Percentiles rank a stretch among this genome's conserved stretches.
Evolutionary conservation across 2,797 vertebrate genomes (phyloP).

Genomic region (Anolis apletophallus): DNA sequence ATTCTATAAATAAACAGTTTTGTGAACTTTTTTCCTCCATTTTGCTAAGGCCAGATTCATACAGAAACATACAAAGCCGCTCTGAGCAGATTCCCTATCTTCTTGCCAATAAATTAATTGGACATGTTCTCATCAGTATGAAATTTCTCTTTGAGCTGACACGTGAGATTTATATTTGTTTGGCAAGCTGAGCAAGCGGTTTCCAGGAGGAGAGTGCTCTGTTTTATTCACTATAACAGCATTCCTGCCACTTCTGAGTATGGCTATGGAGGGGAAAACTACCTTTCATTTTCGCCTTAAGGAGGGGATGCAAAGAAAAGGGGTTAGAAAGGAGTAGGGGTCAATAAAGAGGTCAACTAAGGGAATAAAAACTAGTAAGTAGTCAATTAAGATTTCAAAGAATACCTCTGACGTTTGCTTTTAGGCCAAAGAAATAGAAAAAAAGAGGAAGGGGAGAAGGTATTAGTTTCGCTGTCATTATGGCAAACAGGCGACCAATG

Average conservation of each 20-base stretch:
- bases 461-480: neutral
- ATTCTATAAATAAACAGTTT: conserved; percentile 8
- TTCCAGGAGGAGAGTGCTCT: neutral
- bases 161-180: conserved; percentile 24
- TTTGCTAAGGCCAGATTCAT: neutral
- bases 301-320: neutral
- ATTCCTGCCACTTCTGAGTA: neutral
- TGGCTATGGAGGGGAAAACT: neutral
- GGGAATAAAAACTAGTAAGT: neutral
- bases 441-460: neutral
- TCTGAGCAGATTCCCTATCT: neutral
- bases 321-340: neutral
- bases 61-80: neutral
- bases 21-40: neutral
- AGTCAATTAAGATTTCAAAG: neutral
- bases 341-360: no score
- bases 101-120: conserved; percentile 26
- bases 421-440: neutral
- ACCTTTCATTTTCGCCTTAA: conserved; percentile 18
- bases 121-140: conserved; percentile 9
- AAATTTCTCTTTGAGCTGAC: conserved; percentile 8
- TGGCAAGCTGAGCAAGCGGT: conserved; percentile 8
- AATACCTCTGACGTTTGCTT: neutral
- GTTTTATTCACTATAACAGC: neutral
- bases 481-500: no score